These are phyloP conservation scores for Diplolepis rosae DNA, from an alignment of 2,888 invertebrate genomes.

Conservation along the genomic window DNA sequence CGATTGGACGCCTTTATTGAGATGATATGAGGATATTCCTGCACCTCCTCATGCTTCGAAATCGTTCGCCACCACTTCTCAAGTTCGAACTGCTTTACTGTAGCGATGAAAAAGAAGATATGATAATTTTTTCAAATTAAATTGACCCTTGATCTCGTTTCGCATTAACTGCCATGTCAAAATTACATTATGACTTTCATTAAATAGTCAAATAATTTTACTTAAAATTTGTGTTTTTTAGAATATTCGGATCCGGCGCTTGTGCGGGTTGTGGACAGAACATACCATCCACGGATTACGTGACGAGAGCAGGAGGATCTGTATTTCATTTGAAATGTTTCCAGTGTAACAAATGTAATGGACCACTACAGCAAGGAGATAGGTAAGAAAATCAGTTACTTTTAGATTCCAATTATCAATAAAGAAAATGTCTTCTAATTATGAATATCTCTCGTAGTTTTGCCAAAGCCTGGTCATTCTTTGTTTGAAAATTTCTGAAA, in stretches of 20 bases:
- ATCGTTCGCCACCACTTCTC: background rate
- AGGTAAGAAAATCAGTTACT: slow-evolving; percentile 79
- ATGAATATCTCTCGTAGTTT: too few species aligned
- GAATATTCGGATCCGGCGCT: slow-evolving; percentile 94
- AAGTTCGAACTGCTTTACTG: background rate
- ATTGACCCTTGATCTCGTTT: background rate
- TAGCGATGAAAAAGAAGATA: slow-evolving; percentile 5
- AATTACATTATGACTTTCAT: background rate
- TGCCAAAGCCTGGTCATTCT: too few species aligned
- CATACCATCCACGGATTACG: slow-evolving; percentile 94
- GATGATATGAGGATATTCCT: slow-evolving; percentile 12
- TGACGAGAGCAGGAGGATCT: slow-evolving; percentile 87
- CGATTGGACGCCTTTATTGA: slow-evolving; percentile 22
- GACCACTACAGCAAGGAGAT: slow-evolving; percentile 92
- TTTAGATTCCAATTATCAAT: too few species aligned
- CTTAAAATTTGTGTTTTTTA: slow-evolving; percentile 73
- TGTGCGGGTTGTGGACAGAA: slow-evolving; percentile 94
- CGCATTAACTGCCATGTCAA: background rate
- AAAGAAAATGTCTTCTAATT: too few species aligned
- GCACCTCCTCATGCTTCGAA: background rate
- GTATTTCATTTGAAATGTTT: slow-evolving; percentile 98
- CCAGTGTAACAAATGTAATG: slow-evolving; percentile 94
- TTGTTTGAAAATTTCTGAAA: slow-evolving; percentile 41
- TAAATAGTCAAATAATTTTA: background rate
- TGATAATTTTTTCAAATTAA: background rate